A percentile compares a stretch with the other conserved stretches of the same genome.
These are phyloP conservation scores for Hydrolagus affinis DNA, from an alignment of 2,113 vertebrate species.

Conservation along the genomic window DNA sequence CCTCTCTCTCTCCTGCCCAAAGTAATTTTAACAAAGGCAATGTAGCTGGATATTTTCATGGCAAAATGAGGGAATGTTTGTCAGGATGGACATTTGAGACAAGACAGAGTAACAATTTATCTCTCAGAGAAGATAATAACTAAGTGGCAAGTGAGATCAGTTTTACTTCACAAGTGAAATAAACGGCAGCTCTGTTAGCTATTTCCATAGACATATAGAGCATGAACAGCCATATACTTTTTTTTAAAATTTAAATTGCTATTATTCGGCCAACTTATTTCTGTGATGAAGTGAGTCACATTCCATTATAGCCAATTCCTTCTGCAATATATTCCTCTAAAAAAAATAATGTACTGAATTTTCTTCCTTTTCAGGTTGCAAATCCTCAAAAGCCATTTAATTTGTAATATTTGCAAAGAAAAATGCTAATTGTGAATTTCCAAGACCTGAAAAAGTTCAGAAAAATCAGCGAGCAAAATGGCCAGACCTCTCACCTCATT, in stretches of 20 bases:
- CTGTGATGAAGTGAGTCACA: too few species aligned
- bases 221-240: not conserved
- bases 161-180: not conserved
- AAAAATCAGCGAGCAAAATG: too few species aligned
- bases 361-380: too few species aligned
- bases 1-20: not conserved
- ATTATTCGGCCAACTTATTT: too few species aligned
- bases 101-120: slow-evolving; percentile 7
- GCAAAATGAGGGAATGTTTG: not conserved
- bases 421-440: too few species aligned
- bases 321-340: too few species aligned
- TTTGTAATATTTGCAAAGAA: too few species aligned
- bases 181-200: not conserved
- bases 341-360: too few species aligned
- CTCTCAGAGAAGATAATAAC: slow-evolving; percentile 3
- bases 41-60: not conserved
- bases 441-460: too few species aligned
- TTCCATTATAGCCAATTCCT: too few species aligned
- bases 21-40: not conserved
- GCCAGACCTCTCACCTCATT: too few species aligned
- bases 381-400: too few species aligned
- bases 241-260: not conserved
- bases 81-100: not conserved
- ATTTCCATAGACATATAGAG: not conserved
- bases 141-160: slow-evolving; percentile 11